Base-by-base conservation (phyloP, 2,797 vertebrate genomes). In the Cyprinodon diabolis region DNA sequence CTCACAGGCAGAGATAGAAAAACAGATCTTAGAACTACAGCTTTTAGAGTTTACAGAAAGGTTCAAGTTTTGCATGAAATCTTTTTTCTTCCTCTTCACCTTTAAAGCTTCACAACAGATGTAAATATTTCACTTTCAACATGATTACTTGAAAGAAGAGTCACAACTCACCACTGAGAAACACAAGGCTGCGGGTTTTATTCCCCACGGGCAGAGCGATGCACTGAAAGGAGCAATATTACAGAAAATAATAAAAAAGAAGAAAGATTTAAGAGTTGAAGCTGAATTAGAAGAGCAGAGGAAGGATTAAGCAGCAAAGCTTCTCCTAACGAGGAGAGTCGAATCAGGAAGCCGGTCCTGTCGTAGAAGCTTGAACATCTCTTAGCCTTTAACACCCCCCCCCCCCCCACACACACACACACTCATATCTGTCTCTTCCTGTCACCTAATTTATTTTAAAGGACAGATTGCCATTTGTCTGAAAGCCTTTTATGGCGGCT, bases 401-500 rank as follows among this genome's bases (percentile, higher is more conserved):
- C 48, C 76, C 21, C n/a, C 9, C 56, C 37, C 30, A 65, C 69
- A 66, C 54, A 75, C 47, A 62, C 54, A 68, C 40, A 52, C 51
- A 47, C 3, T 30, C 25, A 30, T 30, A 65, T 21, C 45, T 7
- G 47, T 45, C 74, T 62, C 68, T 81, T 54, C 76, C 78, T 82
- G 80, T 89, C 88, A 86, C 78, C 75, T 91, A 85, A 92, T 94
- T 94, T 94, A 94, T 92, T 86, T 87, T 88, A 77, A 89, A 90
- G 86, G 91, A 90, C 85, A 86, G 83, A 88, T 87, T 83, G 85
- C 90, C 89, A 93, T 95, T 94, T 94, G 91, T 93, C 93, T 94
- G 90, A 94, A 94, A 94, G 93, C 91, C 91, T 93, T 94, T 93
- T 90, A 91, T 93, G 90, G 91, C 83, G 78, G 76, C 81, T 78